These are phyloP conservation scores for Calliphora vicina DNA, from an alignment of 1,140 invertebrate species.

Conservation along the genomic window DNA sequence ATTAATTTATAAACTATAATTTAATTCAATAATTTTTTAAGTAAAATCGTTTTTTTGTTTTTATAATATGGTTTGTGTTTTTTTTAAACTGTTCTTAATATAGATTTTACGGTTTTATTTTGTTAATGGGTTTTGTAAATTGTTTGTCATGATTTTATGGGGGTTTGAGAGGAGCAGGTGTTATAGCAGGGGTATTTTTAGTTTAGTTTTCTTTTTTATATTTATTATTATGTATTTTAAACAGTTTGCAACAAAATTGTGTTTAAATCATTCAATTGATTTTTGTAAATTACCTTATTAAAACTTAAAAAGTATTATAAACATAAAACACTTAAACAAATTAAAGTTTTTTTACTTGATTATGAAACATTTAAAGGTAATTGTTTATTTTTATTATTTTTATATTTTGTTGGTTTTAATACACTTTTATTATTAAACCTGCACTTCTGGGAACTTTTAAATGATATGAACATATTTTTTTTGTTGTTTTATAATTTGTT, in stretches of 20 bases:
- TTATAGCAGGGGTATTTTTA: neutral
- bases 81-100: neutral
- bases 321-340: neutral
- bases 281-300: neutral
- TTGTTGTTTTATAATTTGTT: neutral
- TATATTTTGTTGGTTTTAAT: neutral
- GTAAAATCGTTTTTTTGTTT: neutral
- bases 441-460: neutral
- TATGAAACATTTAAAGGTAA: neutral
- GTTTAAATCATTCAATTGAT: neutral
- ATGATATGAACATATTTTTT: neutral
- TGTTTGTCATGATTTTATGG: constrained; percentile 11
- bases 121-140: neutral
- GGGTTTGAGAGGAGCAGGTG: neutral
- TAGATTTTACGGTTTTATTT: neutral
- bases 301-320: neutral
- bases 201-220: neutral
- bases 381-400: neutral
- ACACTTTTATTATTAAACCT: neutral
- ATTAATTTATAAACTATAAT: neutral
- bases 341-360: neutral
- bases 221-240: neutral
- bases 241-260: neutral
- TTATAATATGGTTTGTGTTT: neutral
- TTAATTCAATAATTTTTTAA: neutral